phyloP scores from a whole-genome alignment of 2,113 vertebrate species.

The Phainopepla nitens region DNA sequence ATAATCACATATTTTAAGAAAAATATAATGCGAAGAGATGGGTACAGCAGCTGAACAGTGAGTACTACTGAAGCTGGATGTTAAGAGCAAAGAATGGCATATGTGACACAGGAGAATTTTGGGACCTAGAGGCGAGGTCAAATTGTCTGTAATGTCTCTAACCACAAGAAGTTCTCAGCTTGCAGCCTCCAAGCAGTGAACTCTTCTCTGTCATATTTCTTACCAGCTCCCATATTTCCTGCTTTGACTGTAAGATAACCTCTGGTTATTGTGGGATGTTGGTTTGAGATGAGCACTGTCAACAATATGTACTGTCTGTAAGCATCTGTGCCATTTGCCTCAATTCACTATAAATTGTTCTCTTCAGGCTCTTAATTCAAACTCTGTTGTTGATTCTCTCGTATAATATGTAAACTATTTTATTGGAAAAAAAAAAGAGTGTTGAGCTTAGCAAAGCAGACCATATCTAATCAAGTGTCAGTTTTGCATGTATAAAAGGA shows the following conservation, averaged over 20 bases:
- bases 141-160: slow-evolving; percentile 55
- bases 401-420: neutral
- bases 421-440: neutral
- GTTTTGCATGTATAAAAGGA: neutral
- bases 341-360: neutral
- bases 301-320: slow-evolving; percentile 36
- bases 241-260: slow-evolving; percentile 60
- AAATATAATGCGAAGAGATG: neutral
- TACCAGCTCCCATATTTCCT: neutral
- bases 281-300: slow-evolving; percentile 57
- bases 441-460: neutral
- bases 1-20: slow-evolving; percentile 40
- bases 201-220: slow-evolving; percentile 60
- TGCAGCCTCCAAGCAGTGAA: slow-evolving; percentile 34
- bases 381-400: slow-evolving; percentile 22
- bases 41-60: slow-evolving; percentile 5
- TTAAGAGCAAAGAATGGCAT: slow-evolving; percentile 34
- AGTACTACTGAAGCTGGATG: neutral
- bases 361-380: slow-evolving; percentile 49
- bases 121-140: slow-evolving; percentile 70
- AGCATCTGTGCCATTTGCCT: slow-evolving; percentile 40
- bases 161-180: slow-evolving; percentile 56
- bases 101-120: slow-evolving; percentile 30
- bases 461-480: neutral
- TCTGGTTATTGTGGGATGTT: slow-evolving; percentile 60